Percentiles rank a stretch among this genome's conserved stretches.
These are phyloP conservation scores for Phrynocephalus vlangalii DNA, from an alignment of 2,797 vertebrate species.

Conservation along the genomic window DNA sequence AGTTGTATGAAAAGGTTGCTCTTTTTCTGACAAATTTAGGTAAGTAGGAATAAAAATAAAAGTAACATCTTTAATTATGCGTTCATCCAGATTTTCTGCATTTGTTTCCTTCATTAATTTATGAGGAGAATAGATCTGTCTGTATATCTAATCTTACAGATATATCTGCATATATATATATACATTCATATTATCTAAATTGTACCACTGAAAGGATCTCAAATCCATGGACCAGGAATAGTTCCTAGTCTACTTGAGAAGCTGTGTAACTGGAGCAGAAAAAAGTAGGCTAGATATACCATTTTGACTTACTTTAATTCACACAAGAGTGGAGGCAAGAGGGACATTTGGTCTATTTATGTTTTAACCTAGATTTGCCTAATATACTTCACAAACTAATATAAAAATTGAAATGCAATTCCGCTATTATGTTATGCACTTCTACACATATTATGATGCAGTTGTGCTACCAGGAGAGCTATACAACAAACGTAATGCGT, in stretches of 20 bases:
- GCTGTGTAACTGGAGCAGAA: background rate
- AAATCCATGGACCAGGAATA: background rate
- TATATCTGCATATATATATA: background rate
- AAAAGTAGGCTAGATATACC: background rate
- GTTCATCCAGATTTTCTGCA: background rate
- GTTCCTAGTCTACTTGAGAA: background rate
- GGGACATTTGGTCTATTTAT: background rate
- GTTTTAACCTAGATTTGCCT: background rate
- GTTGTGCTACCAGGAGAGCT: background rate
- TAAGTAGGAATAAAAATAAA: constrained; percentile 76
- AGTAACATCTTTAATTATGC: constrained; percentile 3
- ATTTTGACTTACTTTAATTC: background rate
- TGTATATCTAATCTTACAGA: background rate
- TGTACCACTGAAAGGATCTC: background rate
- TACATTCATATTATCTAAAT: background rate
- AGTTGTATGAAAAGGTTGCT: constrained; percentile 96
- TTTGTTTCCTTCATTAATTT: constrained; percentile 3
- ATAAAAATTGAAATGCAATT: background rate
- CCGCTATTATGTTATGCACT: background rate
- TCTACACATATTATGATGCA: background rate
- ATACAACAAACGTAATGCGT: background rate
- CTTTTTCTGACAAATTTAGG: constrained; percentile 94
- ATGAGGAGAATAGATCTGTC: background rate
- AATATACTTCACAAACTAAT: background rate
- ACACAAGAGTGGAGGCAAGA: background rate